phyloP scores from a whole-genome alignment of 2,797 vertebrate species.

The Varecia variegata region DNA sequence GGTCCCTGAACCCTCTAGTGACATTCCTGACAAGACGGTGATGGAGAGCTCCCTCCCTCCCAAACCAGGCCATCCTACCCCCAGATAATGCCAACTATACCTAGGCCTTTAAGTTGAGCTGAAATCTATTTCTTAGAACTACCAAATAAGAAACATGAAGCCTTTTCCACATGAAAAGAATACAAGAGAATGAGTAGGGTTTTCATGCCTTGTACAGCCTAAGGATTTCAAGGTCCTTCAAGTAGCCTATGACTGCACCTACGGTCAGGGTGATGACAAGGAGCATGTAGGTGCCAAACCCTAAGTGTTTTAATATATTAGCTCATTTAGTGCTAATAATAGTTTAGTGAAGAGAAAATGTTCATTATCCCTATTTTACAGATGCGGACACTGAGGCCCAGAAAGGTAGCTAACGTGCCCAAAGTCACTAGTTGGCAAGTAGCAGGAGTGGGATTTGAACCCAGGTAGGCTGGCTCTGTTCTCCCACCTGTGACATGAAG shows the following conservation, averaged over 20 bases:
- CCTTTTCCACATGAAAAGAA: background rate
- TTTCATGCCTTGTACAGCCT: background rate
- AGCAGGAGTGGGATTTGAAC: background rate
- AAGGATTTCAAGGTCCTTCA: background rate
- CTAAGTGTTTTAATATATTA: background rate
- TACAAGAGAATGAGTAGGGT: background rate
- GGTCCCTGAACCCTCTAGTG: rapidly evolving
- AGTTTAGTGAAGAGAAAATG: background rate
- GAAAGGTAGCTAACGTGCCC: background rate
- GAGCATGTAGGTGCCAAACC: background rate
- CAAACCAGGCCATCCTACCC: background rate
- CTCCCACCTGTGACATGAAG: background rate
- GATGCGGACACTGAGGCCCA: background rate
- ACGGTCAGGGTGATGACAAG: background rate
- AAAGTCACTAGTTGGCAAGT: background rate
- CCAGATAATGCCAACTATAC: background rate
- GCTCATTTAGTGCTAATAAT: background rate
- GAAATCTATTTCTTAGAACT: background rate
- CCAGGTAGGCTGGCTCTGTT: background rate
- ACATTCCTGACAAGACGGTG: background rate
- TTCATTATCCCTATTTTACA: background rate
- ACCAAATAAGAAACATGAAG: background rate
- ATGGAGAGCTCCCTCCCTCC: background rate
- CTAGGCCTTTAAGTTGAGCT: background rate
- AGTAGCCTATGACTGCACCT: background rate